Evolutionary conservation across 2,113 vertebrate genomes (phyloP), one percentile per base, ranked within the genome.

Genomic region (Setophaga kirtlandii): DNA sequence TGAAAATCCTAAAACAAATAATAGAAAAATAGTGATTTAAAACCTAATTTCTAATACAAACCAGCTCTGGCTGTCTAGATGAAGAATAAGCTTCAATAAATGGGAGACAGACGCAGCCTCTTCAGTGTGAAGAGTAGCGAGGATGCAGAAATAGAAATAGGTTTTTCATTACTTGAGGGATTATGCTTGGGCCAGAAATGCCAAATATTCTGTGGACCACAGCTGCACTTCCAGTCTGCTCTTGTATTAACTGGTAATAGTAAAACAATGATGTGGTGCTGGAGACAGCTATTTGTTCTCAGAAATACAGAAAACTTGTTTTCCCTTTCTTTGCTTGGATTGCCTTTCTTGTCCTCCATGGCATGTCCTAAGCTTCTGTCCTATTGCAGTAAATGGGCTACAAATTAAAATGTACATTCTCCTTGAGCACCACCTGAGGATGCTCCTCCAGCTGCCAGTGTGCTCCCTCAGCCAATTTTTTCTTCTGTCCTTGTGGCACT

Each of bases 51-150:
- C 97, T 97, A 97, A 97, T 97, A 98, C 98, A 98, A 98, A 98
- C 97, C 95, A 97, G 97, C 92, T 90, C 95, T 97, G 65, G 94
- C 96, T 98, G 98, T 97, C 97, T 97, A 96, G 97, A 98, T 98
- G 98, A 98, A 97, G 97, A 98, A 98, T 98, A 98, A 98, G 97
- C 97, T 97, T 98, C 98, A 98, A 97, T 98, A 98, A 98, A 98
- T 97, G 97, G 97, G 95, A 98, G 98, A 97, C 97, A 97, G 97
- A 97, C 87, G 95, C 97, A 96, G 96, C 96, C 97, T 97, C 97
- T 98, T 97, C 97, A 95, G 96, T 95, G 97, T 98, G 97, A 98
- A 98, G 97, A 98, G 98, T 97, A 97, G 97, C 96, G 77, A 97
- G 97, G 95, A 96, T 98, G 96, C 97, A 96, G 98, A 97, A 98